Evolutionary conservation across 2,888 invertebrate genomes (phyloP).

Genomic region (Pediacus dermestoides): DNA sequence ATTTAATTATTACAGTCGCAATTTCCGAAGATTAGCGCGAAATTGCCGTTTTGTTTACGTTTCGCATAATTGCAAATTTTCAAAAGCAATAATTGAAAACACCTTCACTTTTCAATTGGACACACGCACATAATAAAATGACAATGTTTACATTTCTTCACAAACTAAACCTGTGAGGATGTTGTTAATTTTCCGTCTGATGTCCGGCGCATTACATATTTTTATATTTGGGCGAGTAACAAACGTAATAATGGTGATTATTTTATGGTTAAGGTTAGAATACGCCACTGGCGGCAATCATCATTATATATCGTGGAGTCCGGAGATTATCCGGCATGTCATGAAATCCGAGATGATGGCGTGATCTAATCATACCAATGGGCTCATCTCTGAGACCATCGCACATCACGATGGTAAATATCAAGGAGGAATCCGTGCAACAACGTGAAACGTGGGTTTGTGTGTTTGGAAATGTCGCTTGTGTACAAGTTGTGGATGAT

Average conservation of each 20-base stretch:
- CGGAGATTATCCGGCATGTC: constrained; percentile 2
- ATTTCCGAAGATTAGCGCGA: too few species aligned
- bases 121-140: too few species aligned
- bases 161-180: too few species aligned
- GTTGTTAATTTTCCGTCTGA: too few species aligned
- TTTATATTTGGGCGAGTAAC: too few species aligned
- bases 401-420: constrained; percentile 20
- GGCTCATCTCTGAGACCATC: not conserved
- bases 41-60: too few species aligned
- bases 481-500: not conserved
- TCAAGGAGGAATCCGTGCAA: constrained; percentile 17
- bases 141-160: too few species aligned
- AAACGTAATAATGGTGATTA: constrained; percentile 1
- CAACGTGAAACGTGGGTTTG: constrained; percentile 6
- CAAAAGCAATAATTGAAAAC: too few species aligned
- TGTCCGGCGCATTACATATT: too few species aligned
- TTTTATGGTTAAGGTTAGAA: not conserved
- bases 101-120: too few species aligned
- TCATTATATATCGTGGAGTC: constrained; percentile 4
- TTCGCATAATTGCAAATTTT: too few species aligned
- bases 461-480: not conserved
- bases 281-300: constrained; percentile 5
- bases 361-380: constrained; percentile 3
- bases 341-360: constrained; percentile 5
- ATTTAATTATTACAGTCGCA: too few species aligned